Percentiles rank a stretch among this genome's conserved stretches.
phyloP scores from a whole-genome alignment of 2,113 vertebrate genomes.

The Alces alces region DNA sequence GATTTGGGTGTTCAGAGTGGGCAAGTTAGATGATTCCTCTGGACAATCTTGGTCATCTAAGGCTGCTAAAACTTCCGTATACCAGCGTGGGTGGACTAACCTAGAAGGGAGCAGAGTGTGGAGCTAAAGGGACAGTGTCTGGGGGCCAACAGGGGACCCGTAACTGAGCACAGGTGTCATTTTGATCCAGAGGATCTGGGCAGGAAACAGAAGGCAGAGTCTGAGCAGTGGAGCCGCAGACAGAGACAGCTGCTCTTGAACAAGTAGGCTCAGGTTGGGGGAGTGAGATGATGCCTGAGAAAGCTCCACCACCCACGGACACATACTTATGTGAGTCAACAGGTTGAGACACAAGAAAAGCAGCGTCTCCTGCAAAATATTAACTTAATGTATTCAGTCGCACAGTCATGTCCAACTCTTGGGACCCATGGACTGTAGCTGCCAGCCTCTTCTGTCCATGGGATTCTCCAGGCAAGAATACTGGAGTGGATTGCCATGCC shows the following conservation, averaged over 20 bases:
- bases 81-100: background rate
- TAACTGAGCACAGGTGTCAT: background rate
- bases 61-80: background rate
- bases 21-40: background rate
- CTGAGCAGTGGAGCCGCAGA: background rate
- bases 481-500: background rate
- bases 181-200: background rate
- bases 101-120: background rate
- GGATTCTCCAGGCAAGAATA: background rate
- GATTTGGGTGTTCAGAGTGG: background rate
- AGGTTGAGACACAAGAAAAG: background rate
- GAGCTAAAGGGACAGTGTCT: background rate
- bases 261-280: background rate
- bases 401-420: background rate
- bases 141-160: too few relatives aligned
- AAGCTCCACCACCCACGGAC: rapidly evolving
- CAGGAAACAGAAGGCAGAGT: background rate
- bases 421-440: background rate
- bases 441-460: background rate
- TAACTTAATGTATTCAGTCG: background rate
- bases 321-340: background rate
- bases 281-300: background rate
- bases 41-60: background rate
- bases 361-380: background rate
- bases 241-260: background rate